Evolutionary conservation across 2,888 invertebrate species (phyloP).

Genomic region (Spilosoma lubricipeda): DNA sequence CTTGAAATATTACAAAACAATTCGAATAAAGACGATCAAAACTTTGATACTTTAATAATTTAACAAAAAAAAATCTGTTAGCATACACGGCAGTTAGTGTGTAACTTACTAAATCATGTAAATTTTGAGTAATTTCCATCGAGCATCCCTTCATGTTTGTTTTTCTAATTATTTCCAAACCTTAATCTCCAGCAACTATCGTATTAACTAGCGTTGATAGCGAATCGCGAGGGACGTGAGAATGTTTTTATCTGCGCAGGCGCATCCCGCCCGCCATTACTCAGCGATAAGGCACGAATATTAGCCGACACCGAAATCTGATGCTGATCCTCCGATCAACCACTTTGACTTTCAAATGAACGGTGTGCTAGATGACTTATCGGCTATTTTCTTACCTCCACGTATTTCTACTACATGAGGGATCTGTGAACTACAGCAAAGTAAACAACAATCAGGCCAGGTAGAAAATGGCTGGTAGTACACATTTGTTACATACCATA

Average conservation of each 20-base stretch:
- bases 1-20: no score
- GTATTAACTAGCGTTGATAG: conserved; percentile 41
- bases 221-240: conserved; percentile 55
- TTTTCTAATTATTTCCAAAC: conserved; percentile 34
- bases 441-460: background rate
- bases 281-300: conserved; percentile 71
- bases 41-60: no score
- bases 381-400: background rate
- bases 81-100: no score
- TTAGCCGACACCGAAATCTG: conserved; percentile 62
- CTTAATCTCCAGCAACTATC: conserved; percentile 23
- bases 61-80: no score
- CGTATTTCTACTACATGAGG: background rate
- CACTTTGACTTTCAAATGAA: conserved; percentile 53
- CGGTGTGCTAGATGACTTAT: conserved; percentile 17
- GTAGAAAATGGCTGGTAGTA: background rate
- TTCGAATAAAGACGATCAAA: no score
- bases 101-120: background rate
- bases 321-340: conserved; percentile 50
- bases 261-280: conserved; percentile 70
- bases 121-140: background rate
- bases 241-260: conserved; percentile 56
- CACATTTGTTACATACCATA: no score
- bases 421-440: background rate
- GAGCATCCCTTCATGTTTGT: background rate